phyloP scores from a whole-genome alignment of 2,797 vertebrate species.

The Staurois parvus region DNA sequence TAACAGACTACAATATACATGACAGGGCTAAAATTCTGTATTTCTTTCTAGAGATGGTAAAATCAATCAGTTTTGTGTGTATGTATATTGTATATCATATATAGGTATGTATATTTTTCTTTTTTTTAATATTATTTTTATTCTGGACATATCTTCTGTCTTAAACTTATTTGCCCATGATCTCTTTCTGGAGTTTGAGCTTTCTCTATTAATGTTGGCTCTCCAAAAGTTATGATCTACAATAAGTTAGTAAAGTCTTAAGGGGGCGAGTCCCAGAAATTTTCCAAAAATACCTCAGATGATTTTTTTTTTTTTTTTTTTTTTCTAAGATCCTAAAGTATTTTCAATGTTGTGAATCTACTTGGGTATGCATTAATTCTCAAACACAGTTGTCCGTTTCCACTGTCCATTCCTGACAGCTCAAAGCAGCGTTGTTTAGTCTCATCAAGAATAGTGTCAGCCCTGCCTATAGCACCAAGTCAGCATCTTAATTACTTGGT shows the following conservation, averaged over 20 bases:
- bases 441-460: not conserved
- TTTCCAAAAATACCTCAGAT: not conserved
- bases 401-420: not conserved
- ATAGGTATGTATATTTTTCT: not conserved
- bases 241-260: not conserved
- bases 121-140: constrained; percentile 9
- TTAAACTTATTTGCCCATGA: not conserved
- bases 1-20: constrained; percentile 31
- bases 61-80: constrained; percentile 25
- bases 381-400: not conserved
- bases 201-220: not conserved
- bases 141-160: not conserved
- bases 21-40: constrained; percentile 55
- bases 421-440: not conserved
- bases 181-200: not conserved
- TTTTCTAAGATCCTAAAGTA: not conserved
- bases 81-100: constrained; percentile 34
- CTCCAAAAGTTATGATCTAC: not conserved
- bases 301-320: too few relatives aligned
- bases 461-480: not conserved
- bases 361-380: not conserved
- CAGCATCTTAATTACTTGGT: not conserved
- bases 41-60: constrained; percentile 14
- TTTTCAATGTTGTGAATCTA: not conserved
- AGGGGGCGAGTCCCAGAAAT: not conserved